phyloP scores from a whole-genome alignment of 2,113 vertebrate species.

The Brachypteracias leptosomus region DNA sequence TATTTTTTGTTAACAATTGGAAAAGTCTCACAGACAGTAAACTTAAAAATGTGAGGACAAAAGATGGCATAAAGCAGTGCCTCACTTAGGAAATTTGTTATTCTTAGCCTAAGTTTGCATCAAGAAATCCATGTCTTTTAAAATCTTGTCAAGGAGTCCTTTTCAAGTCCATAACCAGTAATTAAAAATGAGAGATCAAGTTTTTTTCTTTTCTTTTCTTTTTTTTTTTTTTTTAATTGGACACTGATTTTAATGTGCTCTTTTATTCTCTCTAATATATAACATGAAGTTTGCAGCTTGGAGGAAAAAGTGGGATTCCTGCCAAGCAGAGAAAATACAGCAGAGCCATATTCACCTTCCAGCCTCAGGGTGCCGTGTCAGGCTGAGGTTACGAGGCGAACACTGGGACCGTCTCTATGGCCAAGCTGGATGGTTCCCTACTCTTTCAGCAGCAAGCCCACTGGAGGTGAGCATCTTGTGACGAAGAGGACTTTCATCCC shows the following conservation, averaged over 20 bases:
- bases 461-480: conserved; percentile 1
- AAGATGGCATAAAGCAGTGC: background rate
- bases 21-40: background rate
- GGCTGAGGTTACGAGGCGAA: background rate
- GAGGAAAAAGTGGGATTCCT: background rate
- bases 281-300: background rate
- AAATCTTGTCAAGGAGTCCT: background rate
- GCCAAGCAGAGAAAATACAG: background rate
- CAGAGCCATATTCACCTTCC: background rate
- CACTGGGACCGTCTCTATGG: background rate
- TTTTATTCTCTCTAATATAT: background rate
- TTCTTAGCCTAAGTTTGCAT: background rate
- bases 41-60: background rate
- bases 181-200: background rate
- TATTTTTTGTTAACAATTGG: background rate
- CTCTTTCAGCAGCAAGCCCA: background rate
- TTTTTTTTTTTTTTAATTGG: background rate
- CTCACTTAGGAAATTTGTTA: background rate
- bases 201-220: background rate
- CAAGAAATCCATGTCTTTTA: background rate
- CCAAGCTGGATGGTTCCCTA: background rate
- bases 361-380: background rate
- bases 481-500: background rate
- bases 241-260: background rate
- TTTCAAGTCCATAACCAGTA: background rate